phyloP scores from a whole-genome alignment of 2,888 invertebrate species.

The Yponomeuta malinellus region DNA sequence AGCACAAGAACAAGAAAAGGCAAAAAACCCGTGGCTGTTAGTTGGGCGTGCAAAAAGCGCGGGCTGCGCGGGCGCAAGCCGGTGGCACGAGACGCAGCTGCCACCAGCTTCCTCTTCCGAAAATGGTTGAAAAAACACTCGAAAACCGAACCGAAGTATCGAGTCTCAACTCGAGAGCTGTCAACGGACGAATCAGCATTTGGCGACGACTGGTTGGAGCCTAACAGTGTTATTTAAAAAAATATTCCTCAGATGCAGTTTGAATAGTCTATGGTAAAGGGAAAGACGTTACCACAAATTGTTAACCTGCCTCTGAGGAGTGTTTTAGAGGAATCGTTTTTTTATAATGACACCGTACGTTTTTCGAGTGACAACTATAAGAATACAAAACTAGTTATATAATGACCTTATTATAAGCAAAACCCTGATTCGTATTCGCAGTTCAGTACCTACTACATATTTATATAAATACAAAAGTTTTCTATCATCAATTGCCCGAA shows the following conservation, averaged over 20 bases:
- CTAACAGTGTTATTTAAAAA: neutral
- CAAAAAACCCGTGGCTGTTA: slow-evolving; percentile 41
- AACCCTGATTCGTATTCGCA: too few species aligned
- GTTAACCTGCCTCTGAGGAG: too few species aligned
- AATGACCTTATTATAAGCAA: neutral
- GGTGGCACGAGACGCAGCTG: slow-evolving; percentile 70
- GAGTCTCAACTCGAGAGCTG: slow-evolving; percentile 47
- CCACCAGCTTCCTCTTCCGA: slow-evolving; percentile 67
- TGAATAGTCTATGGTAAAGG: too few species aligned
- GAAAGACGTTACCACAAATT: too few species aligned
- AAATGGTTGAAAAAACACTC: slow-evolving; percentile 38
- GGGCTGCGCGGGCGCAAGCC: slow-evolving; percentile 44
- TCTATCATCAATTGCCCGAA: too few species aligned
- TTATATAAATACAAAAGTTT: too few species aligned
- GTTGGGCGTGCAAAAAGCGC: slow-evolving; percentile 60
- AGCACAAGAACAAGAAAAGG: slow-evolving; percentile 35
- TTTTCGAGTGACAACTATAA: neutral
- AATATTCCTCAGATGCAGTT: too few species aligned
- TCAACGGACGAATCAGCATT: slow-evolving; percentile 47
- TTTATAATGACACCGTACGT: too few species aligned
- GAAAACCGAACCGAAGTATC: slow-evolving; percentile 36
- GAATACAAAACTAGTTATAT: neutral
- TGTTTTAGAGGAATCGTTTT: too few species aligned
- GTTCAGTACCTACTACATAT: too few species aligned
- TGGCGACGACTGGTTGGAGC: slow-evolving; percentile 17